These are phyloP conservation scores for Centruroides sculpturatus DNA, from an alignment of 1,140 invertebrate species.

Conservation along the genomic window DNA sequence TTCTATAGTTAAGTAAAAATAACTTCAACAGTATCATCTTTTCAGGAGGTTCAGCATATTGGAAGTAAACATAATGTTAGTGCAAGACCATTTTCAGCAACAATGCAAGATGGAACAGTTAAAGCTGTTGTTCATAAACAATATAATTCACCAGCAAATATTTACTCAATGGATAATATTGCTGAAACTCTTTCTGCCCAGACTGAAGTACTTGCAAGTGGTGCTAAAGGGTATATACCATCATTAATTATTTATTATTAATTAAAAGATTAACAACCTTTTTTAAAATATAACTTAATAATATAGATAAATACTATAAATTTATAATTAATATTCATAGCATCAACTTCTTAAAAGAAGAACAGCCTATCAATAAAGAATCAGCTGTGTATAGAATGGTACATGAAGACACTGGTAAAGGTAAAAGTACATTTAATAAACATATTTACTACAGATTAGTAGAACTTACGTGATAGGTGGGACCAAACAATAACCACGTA, in stretches of 20 bases:
- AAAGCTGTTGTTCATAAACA: conserved; percentile 81
- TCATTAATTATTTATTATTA: too few species aligned
- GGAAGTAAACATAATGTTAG: conserved; percentile 72
- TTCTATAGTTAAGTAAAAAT: too few species aligned
- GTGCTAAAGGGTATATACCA: conserved; percentile 67
- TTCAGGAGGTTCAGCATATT: conserved; percentile 32
- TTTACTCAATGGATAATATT: conserved; percentile 91
- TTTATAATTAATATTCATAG: conserved; percentile 31
- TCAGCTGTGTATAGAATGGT: conserved; percentile 87
- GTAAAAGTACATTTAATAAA: not conserved
- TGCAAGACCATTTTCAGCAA: conserved; percentile 55
- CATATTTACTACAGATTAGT: too few species aligned
- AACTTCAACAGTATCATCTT: not conserved
- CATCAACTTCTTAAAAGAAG: conserved; percentile 91
- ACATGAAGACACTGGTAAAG: conserved; percentile 50
- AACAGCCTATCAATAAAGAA: conserved; percentile 30
- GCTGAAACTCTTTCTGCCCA: conserved; percentile 87
- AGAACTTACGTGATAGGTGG: too few species aligned
- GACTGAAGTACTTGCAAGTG: conserved; percentile 78
- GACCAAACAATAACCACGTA: too few species aligned
- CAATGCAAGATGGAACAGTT: not conserved
- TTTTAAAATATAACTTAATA: too few species aligned
- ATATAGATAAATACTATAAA: too few species aligned
- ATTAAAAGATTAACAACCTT: too few species aligned
- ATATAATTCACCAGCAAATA: conserved; percentile 85